Base-by-base conservation (phyloP, 37 sponge, comb jelly and placozoan genomes). In the Amphimedon queenslandica region DNA sequence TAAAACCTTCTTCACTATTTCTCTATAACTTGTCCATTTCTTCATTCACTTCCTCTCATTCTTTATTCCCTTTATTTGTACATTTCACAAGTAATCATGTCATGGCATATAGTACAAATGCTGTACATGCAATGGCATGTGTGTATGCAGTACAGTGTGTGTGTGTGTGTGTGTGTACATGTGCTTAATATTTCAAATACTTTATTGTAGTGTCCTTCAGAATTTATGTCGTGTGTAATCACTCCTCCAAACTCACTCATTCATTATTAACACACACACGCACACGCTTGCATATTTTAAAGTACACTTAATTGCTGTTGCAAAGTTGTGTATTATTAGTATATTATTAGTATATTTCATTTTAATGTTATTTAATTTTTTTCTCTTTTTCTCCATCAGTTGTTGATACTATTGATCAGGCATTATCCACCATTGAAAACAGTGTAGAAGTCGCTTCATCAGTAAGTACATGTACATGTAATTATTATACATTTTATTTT, bases 321-420 rank as follows among this genome's bases (percentile, higher is more conserved):
- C n/a, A n/a, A n/a, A n/a, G n/a, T n/a, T n/a, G n/a, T n/a, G n/a
- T n/a, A n/a, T n/a, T n/a, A n/a, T n/a, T n/a, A n/a, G n/a, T n/a
- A n/a, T n/a, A n/a, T n/a, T n/a, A n/a, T n/a, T n/a, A n/a, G n/a
- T 53, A 20, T 20, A 53, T 53, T 21, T 53, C 16, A 16, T 53
- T 16, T 53, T 53, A 53, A 53, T 53, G n/a, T n/a, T n/a, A n/a
- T n/a, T 47, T 18, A 47, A 18, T 47, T 18, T 47, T 47, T 47
- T 13, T 47, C 53, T 47, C 13, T 13, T 47, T 47, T 43, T 40
- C 42, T 65, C 23, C 42, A 53, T 27, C 57, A 72, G 81, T 72
- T 32, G 51, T 72, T 3, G 81, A 71, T 29, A 34, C 70, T 18
- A 71, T 80, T 38, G 81, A 80, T 37, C 72, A 80, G 57, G 73